These are phyloP conservation scores for Papilio gigon DNA, from an alignment of 2,888 invertebrate species.

Conservation along the genomic window DNA sequence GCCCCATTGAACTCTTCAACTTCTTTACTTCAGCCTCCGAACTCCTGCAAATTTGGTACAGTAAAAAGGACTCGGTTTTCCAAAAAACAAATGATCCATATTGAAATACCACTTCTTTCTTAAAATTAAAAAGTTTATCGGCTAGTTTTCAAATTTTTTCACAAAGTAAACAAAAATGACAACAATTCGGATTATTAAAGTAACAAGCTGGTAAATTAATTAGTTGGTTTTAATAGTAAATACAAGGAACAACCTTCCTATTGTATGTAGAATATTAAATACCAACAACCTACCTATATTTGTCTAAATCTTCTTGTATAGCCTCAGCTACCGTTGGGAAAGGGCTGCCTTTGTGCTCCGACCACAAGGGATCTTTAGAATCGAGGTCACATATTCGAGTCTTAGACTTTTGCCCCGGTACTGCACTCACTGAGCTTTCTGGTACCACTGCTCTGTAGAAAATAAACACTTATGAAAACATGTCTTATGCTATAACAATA, in stretches of 20 bases:
- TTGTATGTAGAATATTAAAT: too few relatives aligned
- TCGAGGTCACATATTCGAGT: slow-evolving; percentile 95
- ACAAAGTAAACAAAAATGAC: too few relatives aligned
- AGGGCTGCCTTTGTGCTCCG: slow-evolving; percentile 95
- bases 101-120: too few relatives aligned
- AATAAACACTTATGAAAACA: slow-evolving; percentile 28
- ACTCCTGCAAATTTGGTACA: slow-evolving; percentile 63
- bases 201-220: too few relatives aligned
- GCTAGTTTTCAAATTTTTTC: too few relatives aligned
- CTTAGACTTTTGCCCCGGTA: slow-evolving; percentile 87
- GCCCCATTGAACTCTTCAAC: slow-evolving; percentile 96
- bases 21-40: slow-evolving; percentile 99
- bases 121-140: too few relatives aligned
- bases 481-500: too few relatives aligned
- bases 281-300: slow-evolving; percentile 88
- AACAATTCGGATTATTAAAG: too few relatives aligned
- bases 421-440: slow-evolving; percentile 67
- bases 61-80: background rate
- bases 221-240: too few relatives aligned
- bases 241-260: too few relatives aligned
- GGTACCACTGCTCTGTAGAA: slow-evolving; percentile 71
- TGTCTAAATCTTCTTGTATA: slow-evolving; percentile 98
- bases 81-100: too few relatives aligned
- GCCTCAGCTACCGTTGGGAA: slow-evolving; percentile 98
- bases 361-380: slow-evolving; percentile 95